Evolutionary conservation across 2,113 vertebrate genomes (phyloP), one percentile per base, ranked within the genome.

Genomic region (Emberiza fucata): DNA sequence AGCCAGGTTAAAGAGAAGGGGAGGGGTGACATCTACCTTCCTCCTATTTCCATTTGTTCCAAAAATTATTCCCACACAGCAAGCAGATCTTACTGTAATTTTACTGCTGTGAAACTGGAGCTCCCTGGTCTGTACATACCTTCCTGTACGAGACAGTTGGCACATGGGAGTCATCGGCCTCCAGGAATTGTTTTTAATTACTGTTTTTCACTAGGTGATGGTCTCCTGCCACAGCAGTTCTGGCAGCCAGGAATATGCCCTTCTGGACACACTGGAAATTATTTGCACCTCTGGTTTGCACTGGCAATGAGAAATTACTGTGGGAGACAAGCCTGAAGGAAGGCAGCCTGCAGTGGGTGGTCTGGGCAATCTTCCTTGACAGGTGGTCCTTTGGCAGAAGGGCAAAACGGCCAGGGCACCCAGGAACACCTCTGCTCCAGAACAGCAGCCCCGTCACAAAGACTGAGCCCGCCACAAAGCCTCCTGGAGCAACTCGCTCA

Each of bases 261-360:
- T 77, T 28, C n/a, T 44, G 63, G 73, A 86, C 19, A 17, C 5
- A 1, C 7, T 33, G 78, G 78, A 90, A 90, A 85, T 50, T 16
- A 72, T 91, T 70, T 81, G 54, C 70, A 61, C 37, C 73, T 81
- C 61, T 54, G 71, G 28, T 88, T 92, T 85, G 66, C 71, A 54
- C 51, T 57, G 53, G 50, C 45, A 66, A 1, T 21, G 39, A 71
- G 72, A 37, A 76, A 24, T 7, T 17, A 12, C 13, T 12, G 16
- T 7, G 35, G 57, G 47, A 44, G 42, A 25, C 19, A 15, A 69
- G 61, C 23, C 56, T 1, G 9, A 59, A 53, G n/a, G 70, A 47
- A 64, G 76, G 7, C 65, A 39, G 65, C 64, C 66, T 45, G 85
- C 57, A 53, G 35, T 54, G 56, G 68, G 63, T 90, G 81, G 47